phyloP scores from a whole-genome alignment of 2,113 vertebrate genomes.

The Gallinago paraguaiae region DNA sequence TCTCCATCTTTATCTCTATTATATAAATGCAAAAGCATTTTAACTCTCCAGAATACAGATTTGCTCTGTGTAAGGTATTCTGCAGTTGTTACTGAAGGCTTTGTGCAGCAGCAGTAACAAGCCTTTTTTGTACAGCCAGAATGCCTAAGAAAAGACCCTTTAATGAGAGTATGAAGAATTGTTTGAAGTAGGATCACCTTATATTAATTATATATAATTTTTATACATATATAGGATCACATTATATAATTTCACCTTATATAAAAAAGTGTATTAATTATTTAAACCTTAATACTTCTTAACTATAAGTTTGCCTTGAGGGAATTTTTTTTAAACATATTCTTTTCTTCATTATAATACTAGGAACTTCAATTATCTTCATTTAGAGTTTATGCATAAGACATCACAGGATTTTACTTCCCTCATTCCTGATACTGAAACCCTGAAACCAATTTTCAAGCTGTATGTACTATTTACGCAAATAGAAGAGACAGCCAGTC shows the following conservation, averaged over 20 bases:
- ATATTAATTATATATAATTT: too few relatives aligned
- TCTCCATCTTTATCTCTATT: background rate
- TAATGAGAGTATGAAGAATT: background rate
- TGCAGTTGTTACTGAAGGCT: background rate
- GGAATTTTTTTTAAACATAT: background rate
- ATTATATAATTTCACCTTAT: background rate
- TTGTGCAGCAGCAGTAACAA: background rate
- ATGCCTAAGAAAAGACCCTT: background rate
- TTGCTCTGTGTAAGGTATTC: background rate
- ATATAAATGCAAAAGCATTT: background rate
- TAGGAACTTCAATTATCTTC: slow-evolving; percentile 38
- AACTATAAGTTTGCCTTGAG: background rate
- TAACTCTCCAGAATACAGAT: background rate
- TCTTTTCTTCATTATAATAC: background rate
- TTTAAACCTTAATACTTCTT: background rate
- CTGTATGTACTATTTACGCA: slow-evolving; percentile 37
- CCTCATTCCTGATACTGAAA: slow-evolving; percentile 41
- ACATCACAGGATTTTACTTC: slow-evolving; percentile 33
- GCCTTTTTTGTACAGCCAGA: background rate
- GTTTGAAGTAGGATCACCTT: background rate
- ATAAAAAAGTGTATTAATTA: background rate
- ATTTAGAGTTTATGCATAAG: slow-evolving; percentile 14
- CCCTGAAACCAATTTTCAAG: slow-evolving; percentile 52
- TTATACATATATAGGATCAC: too few relatives aligned
- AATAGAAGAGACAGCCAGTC: slow-evolving; percentile 44